Evolutionary conservation across 2,888 invertebrate genomes (phyloP), one percentile per base, ranked within the genome.

Genomic region (Oscheius sp.): DNA sequence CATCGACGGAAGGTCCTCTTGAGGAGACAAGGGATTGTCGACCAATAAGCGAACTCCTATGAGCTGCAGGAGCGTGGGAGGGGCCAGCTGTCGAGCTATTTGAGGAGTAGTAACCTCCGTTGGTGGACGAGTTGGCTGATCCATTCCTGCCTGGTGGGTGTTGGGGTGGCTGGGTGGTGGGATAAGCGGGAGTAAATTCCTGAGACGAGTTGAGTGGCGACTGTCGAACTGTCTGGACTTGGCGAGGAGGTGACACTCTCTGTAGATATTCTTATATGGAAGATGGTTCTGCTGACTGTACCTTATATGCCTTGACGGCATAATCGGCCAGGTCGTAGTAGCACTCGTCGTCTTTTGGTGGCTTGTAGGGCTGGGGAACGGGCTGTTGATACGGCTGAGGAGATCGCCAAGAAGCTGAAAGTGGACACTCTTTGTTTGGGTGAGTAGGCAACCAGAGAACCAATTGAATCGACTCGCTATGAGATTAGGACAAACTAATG

Each of bases 71-170:
- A 71, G 52, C 76, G 75, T 16, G 85, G 78, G 41, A 66, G 21
- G 76, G 76, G 13, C 77, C 79, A 58, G 76, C 76, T 45, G 78
- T 79, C 7, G 85, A 83, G 29, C 80, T 78, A 58, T 82, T 83
- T 49, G 83, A 81, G 1, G 83, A 83, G 58, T 83, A 84, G 72
- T 85, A 85, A 46, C 84, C 84, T n/a, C 85, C 85, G 63, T 81
- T 78, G 21, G 83, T 80, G 18, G 83, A 83, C 5, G 85, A 85
- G 64, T 78, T 81, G 9, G 83, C 82, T 18, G 85, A 85, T 7
- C 84, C 74, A 63, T 76, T 76, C 25, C 74, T 71, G 13, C 72
- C 74, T 1, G 74, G 77, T 16, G 83, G 81, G 53, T 76, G 68
- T 59, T 78, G 77, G 13, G 79, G 79, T 27, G 76, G 83, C 52